Evolutionary conservation across 2,888 invertebrate genomes (phyloP), one percentile per base, ranked within the genome.

Genomic region (Teinopalpus imperialis): DNA sequence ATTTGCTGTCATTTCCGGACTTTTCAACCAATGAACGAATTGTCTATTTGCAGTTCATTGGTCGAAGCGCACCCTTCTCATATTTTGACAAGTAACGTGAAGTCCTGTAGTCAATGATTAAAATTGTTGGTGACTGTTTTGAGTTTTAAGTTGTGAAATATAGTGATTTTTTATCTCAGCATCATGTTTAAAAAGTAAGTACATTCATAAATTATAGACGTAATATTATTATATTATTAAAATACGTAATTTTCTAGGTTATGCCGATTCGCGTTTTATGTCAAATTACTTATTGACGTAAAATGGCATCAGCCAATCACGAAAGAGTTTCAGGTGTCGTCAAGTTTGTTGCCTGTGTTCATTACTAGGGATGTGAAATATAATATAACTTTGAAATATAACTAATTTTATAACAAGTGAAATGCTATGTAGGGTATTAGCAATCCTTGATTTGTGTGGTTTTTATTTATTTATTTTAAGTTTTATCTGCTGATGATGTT

Each of bases 181-280:
- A 79, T 56, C 53, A 89, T 89, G 89, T 89, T 89, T 52, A 89
- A 89, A 64, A 89, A 89, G 89, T 89, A 66, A 88, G 89, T 89
- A 47, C 20, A 37, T 18, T 45, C 16, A 2, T 3, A 40, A 7
- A 12, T 3, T 10, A 40, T 30, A 13, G 2, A 21, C 12, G 20
- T 5, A 10, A 6, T 10, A 16, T n/a, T 29, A 12, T 20, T 20
- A 1, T 7, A 5, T 6, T 14, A 26, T 20, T 20, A n/a, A 24
- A 43, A 35, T 39, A 23, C 12, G 4, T 13, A 10, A 37, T 27
- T 29, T 58, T 59, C 39, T 48, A 75, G 74, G 74, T 76, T 75
- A 74, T 53, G 54, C 54, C 47, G 51, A 49, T 54, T 56, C 54
- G 45, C 20, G 32, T 42, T 40, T 32, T 27, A 47, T 57, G 57